phyloP scores from a whole-genome alignment of 2,797 vertebrate species.

The Odontamblyopus lacepedii region DNA sequence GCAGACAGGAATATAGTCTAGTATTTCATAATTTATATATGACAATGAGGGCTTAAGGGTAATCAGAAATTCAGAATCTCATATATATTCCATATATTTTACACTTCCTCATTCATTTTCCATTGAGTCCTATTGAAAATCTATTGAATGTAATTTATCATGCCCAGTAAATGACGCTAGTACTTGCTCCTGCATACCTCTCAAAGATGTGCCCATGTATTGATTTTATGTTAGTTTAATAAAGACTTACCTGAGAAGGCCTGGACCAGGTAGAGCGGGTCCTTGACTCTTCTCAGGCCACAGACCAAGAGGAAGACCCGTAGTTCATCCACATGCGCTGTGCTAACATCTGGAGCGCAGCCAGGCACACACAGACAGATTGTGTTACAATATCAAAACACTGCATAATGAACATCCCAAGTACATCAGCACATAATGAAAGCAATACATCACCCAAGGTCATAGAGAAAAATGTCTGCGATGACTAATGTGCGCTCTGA shows the following conservation, averaged over 20 bases:
- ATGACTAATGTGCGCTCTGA: constrained; percentile 72
- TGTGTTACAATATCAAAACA: constrained; percentile 65
- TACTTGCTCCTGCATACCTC: constrained; percentile 1
- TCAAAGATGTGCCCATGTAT: constrained; percentile 10
- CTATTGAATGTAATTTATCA: constrained; percentile 29
- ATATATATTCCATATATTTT: constrained; percentile 14
- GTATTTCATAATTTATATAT: background rate
- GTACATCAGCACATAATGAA: constrained; percentile 72
- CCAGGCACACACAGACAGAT: constrained; percentile 54
- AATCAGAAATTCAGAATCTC: background rate
- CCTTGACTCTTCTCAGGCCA: constrained; percentile 90
- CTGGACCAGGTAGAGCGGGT: constrained; percentile 88
- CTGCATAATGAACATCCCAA: constrained; percentile 70
- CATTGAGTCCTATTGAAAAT: constrained; percentile 36
- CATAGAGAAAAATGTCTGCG: constrained; percentile 66
- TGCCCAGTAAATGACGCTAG: constrained; percentile 30
- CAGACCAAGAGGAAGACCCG: constrained; percentile 89
- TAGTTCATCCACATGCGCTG: constrained; percentile 49
- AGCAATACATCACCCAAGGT: constrained; percentile 78
- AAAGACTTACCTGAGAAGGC: constrained; percentile 83
- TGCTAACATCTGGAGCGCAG: constrained; percentile 75
- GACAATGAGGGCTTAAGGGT: background rate
- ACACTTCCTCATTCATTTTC: constrained; percentile 33
- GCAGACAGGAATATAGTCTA: background rate
- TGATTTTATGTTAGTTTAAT: background rate